Evolutionary conservation across 2,797 vertebrate genomes (phyloP).

Genomic region (Notolepis coatsorum): DNA sequence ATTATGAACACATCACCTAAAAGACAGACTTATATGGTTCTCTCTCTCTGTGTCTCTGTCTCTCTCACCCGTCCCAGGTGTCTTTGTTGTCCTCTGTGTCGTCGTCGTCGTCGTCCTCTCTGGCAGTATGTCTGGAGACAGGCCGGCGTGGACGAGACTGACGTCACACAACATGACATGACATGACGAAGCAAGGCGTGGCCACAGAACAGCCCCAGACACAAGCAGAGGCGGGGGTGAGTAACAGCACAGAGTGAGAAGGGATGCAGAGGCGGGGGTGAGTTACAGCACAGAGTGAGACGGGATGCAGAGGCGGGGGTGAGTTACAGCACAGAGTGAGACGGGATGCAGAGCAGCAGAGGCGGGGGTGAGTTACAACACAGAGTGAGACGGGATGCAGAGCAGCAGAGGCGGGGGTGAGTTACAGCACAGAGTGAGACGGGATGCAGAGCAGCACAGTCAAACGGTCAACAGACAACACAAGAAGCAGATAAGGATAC

Average conservation of each 20-base stretch:
- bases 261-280: neutral
- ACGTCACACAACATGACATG: constrained; percentile 19
- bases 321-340: constrained; percentile 14
- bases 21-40: neutral
- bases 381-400: no score
- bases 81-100: constrained; percentile 27
- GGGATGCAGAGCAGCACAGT: constrained; percentile 23
- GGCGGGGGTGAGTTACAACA: neutral
- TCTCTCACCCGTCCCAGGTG: constrained; percentile 61
- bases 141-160: constrained; percentile 85
- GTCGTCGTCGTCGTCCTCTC: constrained; percentile 49
- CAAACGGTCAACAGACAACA: neutral
- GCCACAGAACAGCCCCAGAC: neutral
- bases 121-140: constrained; percentile 44
- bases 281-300: constrained; percentile 4
- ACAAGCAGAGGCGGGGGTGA: neutral
- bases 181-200: constrained; percentile 18
- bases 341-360: no score
- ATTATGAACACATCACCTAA: no score
- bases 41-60: neutral
- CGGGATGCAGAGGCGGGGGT: neutral
- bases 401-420: neutral
- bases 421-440: constrained; percentile 15
- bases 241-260: no score
- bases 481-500: neutral